These are phyloP conservation scores for Augochlorella aurata DNA, from an alignment of 2,888 invertebrate genomes.

Conservation along the genomic window DNA sequence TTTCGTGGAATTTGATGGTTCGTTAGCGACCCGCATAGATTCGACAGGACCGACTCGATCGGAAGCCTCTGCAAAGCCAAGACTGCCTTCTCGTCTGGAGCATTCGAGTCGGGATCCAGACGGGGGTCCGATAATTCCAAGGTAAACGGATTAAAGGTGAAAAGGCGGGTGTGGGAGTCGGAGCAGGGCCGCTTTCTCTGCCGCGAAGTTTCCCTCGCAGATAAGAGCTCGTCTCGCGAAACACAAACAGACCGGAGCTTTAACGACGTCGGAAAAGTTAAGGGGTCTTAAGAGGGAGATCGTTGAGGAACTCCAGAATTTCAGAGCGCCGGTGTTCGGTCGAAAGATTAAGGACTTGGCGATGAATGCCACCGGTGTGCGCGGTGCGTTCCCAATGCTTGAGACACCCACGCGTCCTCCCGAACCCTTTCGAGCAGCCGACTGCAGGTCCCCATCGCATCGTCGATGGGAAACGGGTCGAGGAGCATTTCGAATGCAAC, in stretches of 20 bases:
- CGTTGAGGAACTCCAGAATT: not conserved
- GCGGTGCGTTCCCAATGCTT: not conserved
- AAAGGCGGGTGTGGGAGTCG: not conserved
- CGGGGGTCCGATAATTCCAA: conserved; percentile 14
- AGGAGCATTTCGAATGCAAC: not conserved
- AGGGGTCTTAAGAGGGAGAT: not conserved
- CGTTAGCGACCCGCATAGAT: not conserved
- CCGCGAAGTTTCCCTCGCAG: conserved; percentile 8
- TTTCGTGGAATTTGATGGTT: too few relatives aligned
- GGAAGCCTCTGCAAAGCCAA: not conserved
- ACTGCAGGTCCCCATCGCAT: not conserved
- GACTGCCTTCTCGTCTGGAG: not conserved
- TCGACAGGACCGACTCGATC: not conserved
- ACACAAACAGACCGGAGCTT: conserved; percentile 27
- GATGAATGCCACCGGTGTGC: conserved; percentile 18
- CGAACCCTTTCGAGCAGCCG: not conserved
- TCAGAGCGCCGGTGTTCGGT: too few relatives aligned
- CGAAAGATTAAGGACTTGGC: conserved; percentile 30
- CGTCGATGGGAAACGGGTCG: not conserved
- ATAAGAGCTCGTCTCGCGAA: conserved; percentile 34
- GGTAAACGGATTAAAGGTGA: conserved; percentile 36
- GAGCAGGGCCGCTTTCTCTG: not conserved
- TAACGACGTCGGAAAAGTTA: conserved; percentile 36
- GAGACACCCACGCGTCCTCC: not conserved
- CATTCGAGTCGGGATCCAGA: not conserved